Base-by-base conservation (phyloP, 92 coral and sea anemone genomes). In the Hydrozoanthus gracilis region DNA sequence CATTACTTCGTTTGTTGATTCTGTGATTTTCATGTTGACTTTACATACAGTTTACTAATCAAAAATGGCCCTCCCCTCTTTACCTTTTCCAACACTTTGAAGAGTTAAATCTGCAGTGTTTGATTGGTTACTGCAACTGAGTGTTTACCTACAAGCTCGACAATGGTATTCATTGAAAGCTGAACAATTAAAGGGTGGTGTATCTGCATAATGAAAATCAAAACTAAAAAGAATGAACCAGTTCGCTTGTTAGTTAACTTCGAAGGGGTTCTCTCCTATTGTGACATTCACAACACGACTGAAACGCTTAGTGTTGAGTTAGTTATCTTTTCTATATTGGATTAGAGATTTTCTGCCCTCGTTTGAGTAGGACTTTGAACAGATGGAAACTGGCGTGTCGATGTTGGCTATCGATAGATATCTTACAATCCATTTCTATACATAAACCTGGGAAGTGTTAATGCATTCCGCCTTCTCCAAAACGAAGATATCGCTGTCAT, bases 361-460 rank as follows among this genome's bases (percentile, higher is more conserved):
- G 12, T 68, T 68, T 68, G 48, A 17, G 14, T 5, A 27, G 48
- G 73, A 20, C 39, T 35, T 68, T 76, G 54, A 18, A 76, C 15
- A 9, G 20, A 17, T 76, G 67, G 54, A 27, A 52, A 52, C 50
- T 16, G 66, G 27, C 82, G 67, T 76, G 67, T 76, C 44, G 46
- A 52, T 55, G 39, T 58, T 78, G 62, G 83, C 9, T 35, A 48
- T 62, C 56, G 68, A 80, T 17, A 74, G 50, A 74, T 74, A 74
- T 74, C 79, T 74, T 74, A 46, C 10, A 74, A 74, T 7, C 44
- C 46, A 67, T 67, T 52, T 27, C 11, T 15, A 35, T 66, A 15
- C 46, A 35, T 9, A n/a, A 39, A 3, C 13, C 4, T 12, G 66
- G 39, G 2, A 76, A 18, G 67, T 76, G 82, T 5, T 76, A 76